phyloP scores from a whole-genome alignment of 2,797 vertebrate species.

The Cheirogaleus major region DNA sequence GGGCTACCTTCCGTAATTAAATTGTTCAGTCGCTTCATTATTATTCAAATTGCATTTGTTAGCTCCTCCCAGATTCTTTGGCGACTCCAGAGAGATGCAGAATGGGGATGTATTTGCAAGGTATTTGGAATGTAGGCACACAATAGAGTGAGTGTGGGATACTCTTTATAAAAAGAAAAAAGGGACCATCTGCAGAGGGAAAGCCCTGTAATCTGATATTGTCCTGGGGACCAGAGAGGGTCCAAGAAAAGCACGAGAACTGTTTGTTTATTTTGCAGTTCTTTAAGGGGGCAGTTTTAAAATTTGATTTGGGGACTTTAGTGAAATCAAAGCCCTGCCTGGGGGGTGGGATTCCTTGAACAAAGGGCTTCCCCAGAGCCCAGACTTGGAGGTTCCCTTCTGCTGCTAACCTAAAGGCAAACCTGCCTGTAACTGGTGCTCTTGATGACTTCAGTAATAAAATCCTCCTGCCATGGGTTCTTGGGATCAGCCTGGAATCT shows the following conservation, averaged over 20 bases:
- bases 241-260: not conserved
- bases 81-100: not conserved
- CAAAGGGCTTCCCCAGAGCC: not conserved
- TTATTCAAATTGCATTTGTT: conserved; percentile 61
- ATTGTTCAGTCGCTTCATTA: conserved; percentile 55
- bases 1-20: conserved; percentile 67
- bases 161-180: not conserved
- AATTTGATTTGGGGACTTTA: conserved; percentile 37
- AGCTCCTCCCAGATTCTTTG: conserved; percentile 51
- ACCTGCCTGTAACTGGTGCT: not conserved
- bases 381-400: not conserved
- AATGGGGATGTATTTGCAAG: conserved; percentile 47
- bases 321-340: conserved; percentile 28
- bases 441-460: conserved; percentile 44
- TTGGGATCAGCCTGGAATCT: conserved; percentile 43
- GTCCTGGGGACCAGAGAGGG: not conserved
- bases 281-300: not conserved
- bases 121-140: conserved; percentile 37
- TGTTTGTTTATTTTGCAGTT: conserved; percentile 18
- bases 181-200: not conserved
- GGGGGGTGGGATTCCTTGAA: not conserved
- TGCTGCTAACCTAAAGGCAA: not conserved
- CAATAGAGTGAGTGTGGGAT: not conserved
- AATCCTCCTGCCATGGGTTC: not conserved
- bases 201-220: conserved; percentile 24